phyloP scores from a whole-genome alignment of 1,140 invertebrate species.

The Tachypleus tridentatus region DNA sequence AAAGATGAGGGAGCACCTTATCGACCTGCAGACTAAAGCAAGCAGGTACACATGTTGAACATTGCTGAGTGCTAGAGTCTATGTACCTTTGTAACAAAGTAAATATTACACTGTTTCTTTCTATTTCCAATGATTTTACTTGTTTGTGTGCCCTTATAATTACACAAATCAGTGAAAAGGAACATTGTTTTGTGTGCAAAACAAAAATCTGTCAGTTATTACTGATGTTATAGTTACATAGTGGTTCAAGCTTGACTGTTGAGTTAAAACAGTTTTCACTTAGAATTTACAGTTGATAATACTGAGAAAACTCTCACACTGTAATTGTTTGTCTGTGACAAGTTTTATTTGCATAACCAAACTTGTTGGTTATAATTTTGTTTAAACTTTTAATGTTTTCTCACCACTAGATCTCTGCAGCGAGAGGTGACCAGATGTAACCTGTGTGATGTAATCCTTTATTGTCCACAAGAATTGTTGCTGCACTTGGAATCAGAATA shows the following conservation, averaged over 20 bases:
- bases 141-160: too few relatives aligned
- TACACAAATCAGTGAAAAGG: too few relatives aligned
- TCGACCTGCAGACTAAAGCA: too few relatives aligned
- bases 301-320: not conserved
- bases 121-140: too few relatives aligned
- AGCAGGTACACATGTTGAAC: too few relatives aligned
- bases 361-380: not conserved
- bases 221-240: not conserved
- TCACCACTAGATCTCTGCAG: slow-evolving; percentile 1
- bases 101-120: too few relatives aligned
- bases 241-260: not conserved
- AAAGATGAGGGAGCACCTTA: too few relatives aligned
- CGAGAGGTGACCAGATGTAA: slow-evolving; percentile 3
- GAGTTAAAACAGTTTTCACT: not conserved
- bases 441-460: slow-evolving; percentile 3
- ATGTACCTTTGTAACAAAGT: too few relatives aligned
- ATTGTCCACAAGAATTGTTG: slow-evolving; percentile 2
- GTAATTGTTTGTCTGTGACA: slow-evolving; percentile 6
- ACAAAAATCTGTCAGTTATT: too few relatives aligned
- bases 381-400: slow-evolving; percentile 2
- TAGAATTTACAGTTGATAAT: slow-evolving; percentile 1
- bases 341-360: not conserved
- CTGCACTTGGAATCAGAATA: slow-evolving; percentile 8
- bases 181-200: too few relatives aligned
- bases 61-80: too few relatives aligned